These are phyloP conservation scores for Berghia stephanieae DNA, from an alignment of 1,140 invertebrate species.

Conservation along the genomic window DNA sequence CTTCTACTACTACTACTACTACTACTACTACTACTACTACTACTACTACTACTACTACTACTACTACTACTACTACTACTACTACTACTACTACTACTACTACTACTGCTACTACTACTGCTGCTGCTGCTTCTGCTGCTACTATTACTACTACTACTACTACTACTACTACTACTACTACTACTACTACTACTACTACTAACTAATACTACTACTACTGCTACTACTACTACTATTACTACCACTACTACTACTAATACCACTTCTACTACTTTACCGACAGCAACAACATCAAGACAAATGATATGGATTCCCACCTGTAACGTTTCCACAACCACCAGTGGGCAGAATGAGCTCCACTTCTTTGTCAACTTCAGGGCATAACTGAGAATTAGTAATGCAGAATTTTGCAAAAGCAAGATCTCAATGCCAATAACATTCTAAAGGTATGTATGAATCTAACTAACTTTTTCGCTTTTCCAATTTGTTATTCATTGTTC, in stretches of 20 bases:
- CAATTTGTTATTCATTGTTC: too few relatives aligned
- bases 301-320: constrained; percentile 43
- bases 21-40: constrained; percentile 35
- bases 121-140: too few relatives aligned
- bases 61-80: constrained; percentile 34
- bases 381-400: constrained; percentile 55
- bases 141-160: constrained; percentile 33
- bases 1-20: constrained; percentile 34
- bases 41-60: constrained; percentile 34
- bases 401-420: too few relatives aligned
- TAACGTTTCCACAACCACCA: constrained; percentile 68
- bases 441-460: too few relatives aligned
- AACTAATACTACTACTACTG: too few relatives aligned
- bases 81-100: constrained; percentile 36
- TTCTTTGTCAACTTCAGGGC: constrained; percentile 49
- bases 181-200: constrained; percentile 35
- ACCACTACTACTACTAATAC: too few relatives aligned
- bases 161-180: constrained; percentile 31
- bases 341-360: constrained; percentile 68
- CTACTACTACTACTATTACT: constrained; percentile 29
- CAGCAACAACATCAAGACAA: not conserved
- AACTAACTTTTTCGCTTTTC: too few relatives aligned
- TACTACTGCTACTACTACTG: constrained; percentile 34
- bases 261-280: too few relatives aligned
- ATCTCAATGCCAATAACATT: too few relatives aligned